Evolutionary conservation across 2,888 invertebrate species (phyloP).

Genomic region (Xestia ashworthii): DNA sequence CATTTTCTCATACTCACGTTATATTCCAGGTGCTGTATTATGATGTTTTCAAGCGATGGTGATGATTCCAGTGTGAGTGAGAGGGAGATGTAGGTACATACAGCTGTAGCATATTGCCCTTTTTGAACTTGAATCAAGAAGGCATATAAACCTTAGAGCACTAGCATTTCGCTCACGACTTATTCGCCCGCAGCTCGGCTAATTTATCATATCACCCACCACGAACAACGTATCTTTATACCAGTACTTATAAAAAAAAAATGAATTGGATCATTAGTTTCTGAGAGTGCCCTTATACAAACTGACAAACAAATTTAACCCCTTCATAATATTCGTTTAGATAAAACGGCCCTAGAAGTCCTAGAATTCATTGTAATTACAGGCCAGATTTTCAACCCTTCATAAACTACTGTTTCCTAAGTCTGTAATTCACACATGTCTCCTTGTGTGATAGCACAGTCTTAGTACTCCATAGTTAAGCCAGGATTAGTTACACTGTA

Average conservation of each 20-base stretch:
- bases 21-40: background rate
- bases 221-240: no score
- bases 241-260: no score
- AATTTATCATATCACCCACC: no score
- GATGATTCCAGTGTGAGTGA: background rate
- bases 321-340: no score
- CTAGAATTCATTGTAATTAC: background rate
- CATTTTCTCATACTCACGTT: background rate
- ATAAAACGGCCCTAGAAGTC: no score
- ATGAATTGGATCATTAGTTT: no score
- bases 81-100: background rate
- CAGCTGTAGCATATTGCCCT: background rate
- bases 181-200: no score
- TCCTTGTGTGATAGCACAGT: background rate
- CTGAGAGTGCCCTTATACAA: no score
- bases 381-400: background rate
- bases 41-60: background rate
- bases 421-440: background rate
- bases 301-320: no score
- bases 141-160: background rate
- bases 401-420: background rate
- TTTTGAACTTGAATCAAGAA: background rate
- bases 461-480: slow-evolving; percentile 1
- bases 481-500: slow-evolving; percentile 11
- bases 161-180: no score